Percentiles rank a stretch among this genome's conserved stretches.
Conservation (phyloP, 2,888 invertebrate genomes). For the Parthenolecanium corni region DNA sequence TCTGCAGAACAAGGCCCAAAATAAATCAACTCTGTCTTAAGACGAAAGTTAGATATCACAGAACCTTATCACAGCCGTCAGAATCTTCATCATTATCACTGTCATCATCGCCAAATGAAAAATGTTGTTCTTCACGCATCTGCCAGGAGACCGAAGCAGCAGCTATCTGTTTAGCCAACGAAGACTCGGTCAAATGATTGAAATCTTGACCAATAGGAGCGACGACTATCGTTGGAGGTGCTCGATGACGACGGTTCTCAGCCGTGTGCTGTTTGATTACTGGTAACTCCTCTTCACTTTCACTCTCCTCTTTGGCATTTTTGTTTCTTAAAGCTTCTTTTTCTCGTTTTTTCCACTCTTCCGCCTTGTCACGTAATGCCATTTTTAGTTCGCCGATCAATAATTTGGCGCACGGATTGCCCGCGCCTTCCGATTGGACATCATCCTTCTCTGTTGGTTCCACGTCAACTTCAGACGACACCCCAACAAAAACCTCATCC, state of each 20-base stretch:
- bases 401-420: slow-evolving; percentile 5
- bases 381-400: slow-evolving; percentile 22
- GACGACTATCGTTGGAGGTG: not conserved
- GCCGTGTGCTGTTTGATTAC: not conserved
- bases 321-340: slow-evolving; percentile 11
- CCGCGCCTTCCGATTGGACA: not conserved
- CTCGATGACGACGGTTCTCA: not conserved
- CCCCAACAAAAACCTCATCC: slow-evolving; percentile 15
- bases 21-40: no score
- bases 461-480: not conserved
- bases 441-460: not conserved
- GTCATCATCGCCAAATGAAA: not conserved
- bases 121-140: not conserved
- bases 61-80: not conserved
- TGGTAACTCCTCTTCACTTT: not conserved
- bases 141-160: slow-evolving; percentile 7
- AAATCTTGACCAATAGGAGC: no score
- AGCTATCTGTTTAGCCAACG: slow-evolving; percentile 24
- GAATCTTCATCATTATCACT: not conserved
- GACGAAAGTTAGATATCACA: not conserved
- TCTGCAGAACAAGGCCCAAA: no score
- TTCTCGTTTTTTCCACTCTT: slow-evolving; percentile 25
- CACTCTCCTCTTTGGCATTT: not conserved
- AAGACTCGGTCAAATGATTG: not conserved
- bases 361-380: slow-evolving; percentile 9